A percentile compares a stretch with the other conserved stretches of the same genome.
Conservation (phyloP, 2,797 vertebrate genomes). For the Parauchenoglanis ngamensis region DNA sequence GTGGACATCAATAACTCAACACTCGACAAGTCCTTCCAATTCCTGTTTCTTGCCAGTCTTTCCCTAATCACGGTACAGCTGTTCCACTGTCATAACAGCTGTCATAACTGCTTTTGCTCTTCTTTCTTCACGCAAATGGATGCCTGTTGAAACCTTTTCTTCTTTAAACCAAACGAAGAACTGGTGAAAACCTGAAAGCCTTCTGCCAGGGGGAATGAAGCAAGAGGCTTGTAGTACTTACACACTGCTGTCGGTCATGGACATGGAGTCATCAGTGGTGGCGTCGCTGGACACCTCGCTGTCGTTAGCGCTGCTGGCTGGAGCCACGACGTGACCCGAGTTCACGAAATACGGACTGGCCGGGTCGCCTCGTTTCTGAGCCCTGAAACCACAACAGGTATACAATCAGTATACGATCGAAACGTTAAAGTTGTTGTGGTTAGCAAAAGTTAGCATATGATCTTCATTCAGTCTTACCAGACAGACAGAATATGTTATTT, state of each 20-base stretch:
- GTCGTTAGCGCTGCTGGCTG: slow-evolving; percentile 92
- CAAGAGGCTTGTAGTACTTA: slow-evolving; percentile 73
- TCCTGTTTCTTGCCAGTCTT: background rate
- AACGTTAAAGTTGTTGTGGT: background rate
- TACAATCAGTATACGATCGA: background rate
- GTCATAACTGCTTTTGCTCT: background rate
- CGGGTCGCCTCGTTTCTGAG: slow-evolving; percentile 83
- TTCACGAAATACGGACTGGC: slow-evolving; percentile 89
- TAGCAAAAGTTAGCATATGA: background rate
- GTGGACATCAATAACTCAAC: background rate
- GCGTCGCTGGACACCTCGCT: slow-evolving; percentile 95
- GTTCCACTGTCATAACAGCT: background rate
- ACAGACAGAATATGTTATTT: background rate
- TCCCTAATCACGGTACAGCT: slow-evolving; percentile 3
- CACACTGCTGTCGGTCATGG: slow-evolving; percentile 96
- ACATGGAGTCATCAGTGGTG: slow-evolving; percentile 93
- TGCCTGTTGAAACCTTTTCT: background rate
- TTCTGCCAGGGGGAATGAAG: background rate
- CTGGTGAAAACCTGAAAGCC: background rate
- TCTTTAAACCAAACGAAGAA: background rate
- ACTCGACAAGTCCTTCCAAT: background rate
- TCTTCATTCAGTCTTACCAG: background rate
- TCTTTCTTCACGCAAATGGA: background rate
- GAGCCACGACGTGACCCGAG: slow-evolving; percentile 89
- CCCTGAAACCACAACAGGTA: slow-evolving; percentile 68